Evolutionary conservation across 2,797 vertebrate genomes (phyloP), one percentile per base, ranked within the genome.

Genomic region (Coendou prehensilis): DNA sequence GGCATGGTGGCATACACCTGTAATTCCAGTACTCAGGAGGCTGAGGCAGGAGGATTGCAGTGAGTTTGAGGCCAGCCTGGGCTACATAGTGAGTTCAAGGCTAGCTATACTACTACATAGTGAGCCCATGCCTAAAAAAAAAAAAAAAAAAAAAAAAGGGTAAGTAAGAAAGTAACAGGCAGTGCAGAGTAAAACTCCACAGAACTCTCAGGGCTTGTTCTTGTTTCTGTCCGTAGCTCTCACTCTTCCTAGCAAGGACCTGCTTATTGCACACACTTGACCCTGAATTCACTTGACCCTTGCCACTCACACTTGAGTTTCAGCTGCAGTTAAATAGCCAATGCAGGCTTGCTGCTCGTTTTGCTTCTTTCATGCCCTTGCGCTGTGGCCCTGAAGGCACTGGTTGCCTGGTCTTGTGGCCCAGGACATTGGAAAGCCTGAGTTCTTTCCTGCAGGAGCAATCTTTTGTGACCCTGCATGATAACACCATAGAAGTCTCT

Each of bases 191-290:
- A 67, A 82, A 83, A n/a, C 10, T 26, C 23, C 69, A 28, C 4
- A 3, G 41, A 85, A 45, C 22, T 84, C 52, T 54, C 14, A 41
- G 5, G 17, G 59, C 33, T 89, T 82, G 14, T 71, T 87, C 33
- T 82, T 64, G 75, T 90, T 91, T 92, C 80, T 90, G 7, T 87
- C 30, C 67, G 45, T 54, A 89, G 64, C 57, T 63, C 20, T 81
- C 81, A 73, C 37, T 81, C 86, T 50, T 64, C 20, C 30, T 63
- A 87, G 52, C 54, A 95, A 94, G 54, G 52, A 94, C 28, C 33
- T 92, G 50, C 20, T 78, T 85, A 47, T 76, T 79, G 86, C 50
- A 76, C 75, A 88, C 57, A 79, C 45, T 73, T 93, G 50, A 94
- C 86, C 57, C 57, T 89, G 75, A 89, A 83, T 80, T 83, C 33